Base-by-base conservation (phyloP, 2,797 vertebrate genomes). In the Bradypus variegatus region DNA sequence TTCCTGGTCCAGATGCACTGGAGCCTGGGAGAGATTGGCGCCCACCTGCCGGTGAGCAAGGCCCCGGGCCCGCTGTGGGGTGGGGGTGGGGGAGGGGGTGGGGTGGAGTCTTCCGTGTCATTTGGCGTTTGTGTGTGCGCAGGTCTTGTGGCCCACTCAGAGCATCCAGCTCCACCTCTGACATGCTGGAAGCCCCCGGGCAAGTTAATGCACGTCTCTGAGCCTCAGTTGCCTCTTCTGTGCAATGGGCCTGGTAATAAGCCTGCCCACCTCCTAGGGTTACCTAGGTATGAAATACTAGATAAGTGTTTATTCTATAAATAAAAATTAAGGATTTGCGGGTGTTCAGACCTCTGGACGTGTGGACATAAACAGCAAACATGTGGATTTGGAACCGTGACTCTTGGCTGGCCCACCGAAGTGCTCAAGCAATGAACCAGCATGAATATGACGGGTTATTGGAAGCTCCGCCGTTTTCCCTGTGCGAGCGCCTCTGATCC, bases 1-100 rank as follows among this genome's bases (percentile, higher is more conserved):
- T 96, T 96, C n/a, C 86, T 97, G 48, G 69, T 95, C 60, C 81
- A 29, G 65, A 92, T 97, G 38, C 93, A 96, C 58, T 65, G 87
- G 91, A 93, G 95, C 3, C 72, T 97, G 38, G 90, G 60, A 14
- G 75, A 89, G 13, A n/a, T 80, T 3, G 38, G 23, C 5, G 0
- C 41, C 36, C 90, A 89, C 33, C 76, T 94, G 58, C 93, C 62
- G 77, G 95, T 91, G 78, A 94, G 94, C 88, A 29, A 60, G 60
- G 8, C 3, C 15, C 2, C 7, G 60, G 79, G 18, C n/a, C 50
- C 14, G 6, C 4, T 36, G 89, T 5, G 3, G 14, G 64, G 13
- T 27, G 18, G 16, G 12, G 16, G 48, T 18, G 29, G 5, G 55
- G 18, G 19, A 6, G 45, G 23, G 3, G n/a, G 21, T 23, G 6